Base-by-base conservation (phyloP, 2,888 invertebrate species). In the Drosophila colorata region DNA sequence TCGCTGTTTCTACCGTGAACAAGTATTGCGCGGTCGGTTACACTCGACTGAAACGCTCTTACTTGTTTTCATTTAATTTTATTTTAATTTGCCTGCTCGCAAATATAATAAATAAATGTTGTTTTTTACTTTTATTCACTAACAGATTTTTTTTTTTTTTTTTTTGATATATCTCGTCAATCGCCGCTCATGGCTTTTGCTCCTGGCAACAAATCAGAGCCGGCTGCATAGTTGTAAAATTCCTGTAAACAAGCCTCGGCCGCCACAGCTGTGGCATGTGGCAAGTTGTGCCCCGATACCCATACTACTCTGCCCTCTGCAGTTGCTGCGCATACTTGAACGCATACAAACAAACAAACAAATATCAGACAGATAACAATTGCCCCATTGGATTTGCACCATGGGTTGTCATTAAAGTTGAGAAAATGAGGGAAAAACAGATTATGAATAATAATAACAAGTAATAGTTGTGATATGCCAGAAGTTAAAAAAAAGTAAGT, bases 211-310 rank as follows among this genome's bases (percentile, higher is more conserved):
- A 59, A 60, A 51, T 55, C 60, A 37, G 51, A 58, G 80, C 46
- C 77, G 63, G 61, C 82, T 75, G 85, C 87, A 82, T 88, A 86
- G 66, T 88, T 88, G 78, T 74, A 74, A 86, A 86, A 83, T 83
- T 88, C 89, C 74, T 83, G 70, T 79, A 82, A 80, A 79, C 86
- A 82, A 82, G 80, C 79, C 64, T 63, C 52, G 51, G 69, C 69
- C 80, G 69, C 74, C 65, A 56, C 33, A 71, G 71, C 78, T 65
- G 81, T 69, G 73, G 81, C 87, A 84, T 82, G 88, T 74, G 74
- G 85, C 78, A 73, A 86, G 61, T 58, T 86, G 68, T 64, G 82
- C 66, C 58, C 61, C 55, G 44, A 37, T 60, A 53, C 60, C 44
- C 60, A 37, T 9, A 20, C 57, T 14, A 25, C 67, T 25, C 18